Evolutionary conservation across 2,888 invertebrate species (phyloP), one percentile per base, ranked within the genome.

Genomic region (Leucophora obtusa): DNA sequence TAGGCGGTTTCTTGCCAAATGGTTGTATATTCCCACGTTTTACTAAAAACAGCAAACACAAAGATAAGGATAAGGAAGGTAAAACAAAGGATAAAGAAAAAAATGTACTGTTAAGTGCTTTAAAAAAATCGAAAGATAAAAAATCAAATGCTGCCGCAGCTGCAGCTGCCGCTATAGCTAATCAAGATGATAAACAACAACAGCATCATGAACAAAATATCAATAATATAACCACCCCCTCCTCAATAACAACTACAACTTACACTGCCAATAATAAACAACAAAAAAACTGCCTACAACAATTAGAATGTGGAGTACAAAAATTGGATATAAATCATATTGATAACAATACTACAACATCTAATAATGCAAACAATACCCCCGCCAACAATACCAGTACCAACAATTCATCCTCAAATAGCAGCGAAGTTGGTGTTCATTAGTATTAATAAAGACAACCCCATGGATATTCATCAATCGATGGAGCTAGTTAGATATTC

Each of bases 1-100:
- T 90, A n/a, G 89, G 88, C 43, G 90, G 90, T 10, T 90, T 90
- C 81, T 83, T 90, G 81, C 90, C 90, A 66, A 90, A 90, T 74
- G 89, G 90, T 71, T 90, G 90, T 79, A 90, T 90, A 82, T 90
- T 90, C 84, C 90, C 90, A 80, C 87, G 90, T 62, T 90, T 90
- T 28, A 76, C 65, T 75, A 90, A 90, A 78, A 89, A 90, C 82
- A 89, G 87, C 82, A 90, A 90, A 82, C 87, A 90, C 81, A 90
- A 89, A 84, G 86, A 86, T 24, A 87, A 87, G 68, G 86, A 86
- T 11, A 87, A 86, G 72, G 89, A 89, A 86, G 81, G 82, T 6
- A 86, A 85, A 84, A 82, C 89, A 83, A 84, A 87, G 79, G 89
- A 85, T n/a, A 87, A 87, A 76, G 87, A 87, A 38, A 87, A 86